Evolutionary conservation across 92 coral and sea anemone genomes (phyloP).

Genomic region (Phymanthus crucifer): DNA sequence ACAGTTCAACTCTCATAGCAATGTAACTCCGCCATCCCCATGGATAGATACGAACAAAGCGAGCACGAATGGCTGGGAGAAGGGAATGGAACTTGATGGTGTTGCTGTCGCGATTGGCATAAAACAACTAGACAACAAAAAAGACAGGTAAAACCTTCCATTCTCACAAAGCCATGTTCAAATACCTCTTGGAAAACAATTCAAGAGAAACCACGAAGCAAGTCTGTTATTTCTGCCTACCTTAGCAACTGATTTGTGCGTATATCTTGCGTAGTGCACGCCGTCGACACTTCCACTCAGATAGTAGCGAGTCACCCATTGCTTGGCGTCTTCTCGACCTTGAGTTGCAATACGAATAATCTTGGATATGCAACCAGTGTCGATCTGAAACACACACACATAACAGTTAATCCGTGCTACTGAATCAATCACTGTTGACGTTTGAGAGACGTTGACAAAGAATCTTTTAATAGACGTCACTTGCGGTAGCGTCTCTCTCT

Average conservation of each 20-base stretch:
- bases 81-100: conserved; percentile 73
- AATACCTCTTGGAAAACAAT: not conserved
- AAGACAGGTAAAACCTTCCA: not conserved
- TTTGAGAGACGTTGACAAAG: no score
- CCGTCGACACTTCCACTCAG: conserved; percentile 74
- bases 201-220: no score
- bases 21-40: conserved; percentile 56
- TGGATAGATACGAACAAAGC: conserved; percentile 76
- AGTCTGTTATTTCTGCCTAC: conserved; percentile 14
- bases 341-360: conserved; percentile 79
- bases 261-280: conserved; percentile 61
- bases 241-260: conserved; percentile 61
- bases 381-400: conserved; percentile 34
- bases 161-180: not conserved
- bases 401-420: no score
- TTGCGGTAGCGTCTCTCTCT: no score
- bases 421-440: no score
- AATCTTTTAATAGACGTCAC: no score
- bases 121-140: conserved; percentile 48
- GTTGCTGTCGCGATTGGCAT: conserved; percentile 65
- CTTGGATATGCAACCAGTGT: conserved; percentile 58
- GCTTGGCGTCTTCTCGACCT: conserved; percentile 59
- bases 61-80: conserved; percentile 77
- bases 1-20: conserved; percentile 75
- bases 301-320: conserved; percentile 66